A percentile compares a stretch with the other conserved stretches of the same genome.
Evolutionary conservation across 2,113 vertebrate genomes (phyloP).

Genomic region (Bujurquina vittata): DNA sequence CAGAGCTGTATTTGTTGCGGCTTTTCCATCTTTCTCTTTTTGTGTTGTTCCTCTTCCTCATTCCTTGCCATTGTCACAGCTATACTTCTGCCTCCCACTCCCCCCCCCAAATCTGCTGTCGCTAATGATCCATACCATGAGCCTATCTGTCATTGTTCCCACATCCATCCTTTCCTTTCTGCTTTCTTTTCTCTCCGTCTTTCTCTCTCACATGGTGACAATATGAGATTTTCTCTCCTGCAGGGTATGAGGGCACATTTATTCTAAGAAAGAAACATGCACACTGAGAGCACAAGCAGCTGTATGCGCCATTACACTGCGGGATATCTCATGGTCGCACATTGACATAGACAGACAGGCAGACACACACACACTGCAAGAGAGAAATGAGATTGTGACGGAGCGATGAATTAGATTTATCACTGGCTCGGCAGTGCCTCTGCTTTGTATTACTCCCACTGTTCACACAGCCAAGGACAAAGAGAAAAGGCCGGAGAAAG

Average conservation of each 20-base stretch:
- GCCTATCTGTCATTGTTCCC: conserved; percentile 16
- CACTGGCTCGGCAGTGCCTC: not conserved
- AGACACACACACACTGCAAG: not conserved
- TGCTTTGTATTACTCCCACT: not conserved
- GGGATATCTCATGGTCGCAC: not conserved
- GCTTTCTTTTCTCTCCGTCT: not conserved
- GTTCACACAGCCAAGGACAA: conserved; percentile 5
- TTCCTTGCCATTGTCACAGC: not conserved
- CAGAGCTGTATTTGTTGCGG: not conserved
- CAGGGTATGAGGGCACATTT: conserved; percentile 23
- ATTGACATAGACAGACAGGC: not conserved
- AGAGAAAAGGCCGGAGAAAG: not conserved
- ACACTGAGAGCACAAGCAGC: not conserved
- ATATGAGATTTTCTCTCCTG: conserved; percentile 5
- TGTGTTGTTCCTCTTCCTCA: not conserved
- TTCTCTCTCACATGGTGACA: not conserved
- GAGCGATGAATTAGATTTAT: conserved; percentile 36
- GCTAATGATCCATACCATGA: conserved; percentile 25
- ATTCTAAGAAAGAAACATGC: conserved; percentile 12
- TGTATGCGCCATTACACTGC: not conserved
- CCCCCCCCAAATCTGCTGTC: not conserved
- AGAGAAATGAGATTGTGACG: conserved; percentile 24
- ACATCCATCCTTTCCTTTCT: not conserved
- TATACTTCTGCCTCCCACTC: not conserved
- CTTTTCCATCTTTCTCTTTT: not conserved